Evolutionary conservation across 1,140 invertebrate genomes (phyloP), one percentile per base, ranked within the genome.

Genomic region (Polypedilum vanderplanki): DNA sequence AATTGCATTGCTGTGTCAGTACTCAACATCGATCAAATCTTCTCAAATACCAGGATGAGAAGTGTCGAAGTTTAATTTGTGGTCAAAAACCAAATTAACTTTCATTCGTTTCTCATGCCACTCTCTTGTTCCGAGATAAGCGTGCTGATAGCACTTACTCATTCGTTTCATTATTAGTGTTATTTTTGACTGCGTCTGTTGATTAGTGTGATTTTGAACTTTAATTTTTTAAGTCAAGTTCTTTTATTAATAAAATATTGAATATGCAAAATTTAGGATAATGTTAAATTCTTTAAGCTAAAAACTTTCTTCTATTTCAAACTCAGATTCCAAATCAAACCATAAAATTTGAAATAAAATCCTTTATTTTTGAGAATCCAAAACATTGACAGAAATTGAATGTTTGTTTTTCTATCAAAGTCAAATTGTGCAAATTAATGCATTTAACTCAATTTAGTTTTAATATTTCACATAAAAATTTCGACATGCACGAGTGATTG

Each of bases 51-150:
- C n/a, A n/a, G 65, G 18, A 70, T 18, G 18, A 70, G 18, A 18
- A 70, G 65, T 70, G 17, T 70, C 3, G 65, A 70, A 20, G 20
- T 70, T 17, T 70, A 70, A 70, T 70, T 70, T 70, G 65, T 70
- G 65, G 65, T 70, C 65, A 22, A 70, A 70, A 18, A 18, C 65
- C 17, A 70, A 70, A 70, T 70, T 22, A 22, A 70, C 65, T 70
- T 70, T 70, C 20, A 12, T 70, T n/a, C 65, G n/a, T 18, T 20
- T 70, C 17, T n/a, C 46, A 57, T 57, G 46, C 12, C n/a, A n/a
- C 12, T 57, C 41, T 46, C 8, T 15, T 15, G 15, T 57, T 12
- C 9, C 24, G 24, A 5, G 24, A 33, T 33, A 33, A 33, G 24
- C 24, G 24, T 33, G 24, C 5, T n/a, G n/a, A n/a, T n/a, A n/a